Base-by-base conservation (phyloP, 2,797 vertebrate genomes). In the Acanthurus leucopareius region DNA sequence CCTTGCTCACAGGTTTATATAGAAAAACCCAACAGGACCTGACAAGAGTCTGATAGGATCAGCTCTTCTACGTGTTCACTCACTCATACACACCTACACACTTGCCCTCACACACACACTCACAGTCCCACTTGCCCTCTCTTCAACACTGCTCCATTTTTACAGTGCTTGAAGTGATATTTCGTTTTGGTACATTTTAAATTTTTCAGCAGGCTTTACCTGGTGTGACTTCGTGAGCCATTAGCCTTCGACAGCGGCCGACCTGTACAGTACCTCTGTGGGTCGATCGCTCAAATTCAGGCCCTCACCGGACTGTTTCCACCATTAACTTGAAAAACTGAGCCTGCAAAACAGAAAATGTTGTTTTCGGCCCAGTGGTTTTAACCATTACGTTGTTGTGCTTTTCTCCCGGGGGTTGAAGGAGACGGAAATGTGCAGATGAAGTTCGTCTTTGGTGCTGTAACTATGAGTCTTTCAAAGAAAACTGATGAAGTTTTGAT, bases 41-140 rank as follows among this genome's bases (percentile, higher is more conserved):
- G 76, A 89, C 80, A 87, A 87, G 80, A 83, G 84, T 89, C 81
- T 82, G 85, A 86, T 90, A 82, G 85, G 83, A 89, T 90, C 87
- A 89, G 68, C 80, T 86, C 86, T 51, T 82, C 72, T 66, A 72
- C 52, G 68, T 69, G 75, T 70, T 86, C 77, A 59, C 86, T 73
- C 85, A 80, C 84, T 87, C 86, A 80, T 28, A 73, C 87, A 89
- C 90, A 54, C 86, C 85, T 60, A 84, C 91, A 83, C 75, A 75
- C 80, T 69, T 62, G 61, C 78, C 69, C 78, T 62, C 79, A 77
- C 60, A 53, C 73, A 84, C 79, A 82, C 81, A 85, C 86, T 69
- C 81, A 78, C 82, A 73, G 53, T 87, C 78, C 83, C 82, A 79
- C 86, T 88, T 83, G 83, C 83, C 79, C 81, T 83, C 84, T 79